A percentile compares a stretch with the other conserved stretches of the same genome.
These are phyloP conservation scores for Brachionichthys hirsutus DNA, from an alignment of 2,113 vertebrate species.

Conservation along the genomic window DNA sequence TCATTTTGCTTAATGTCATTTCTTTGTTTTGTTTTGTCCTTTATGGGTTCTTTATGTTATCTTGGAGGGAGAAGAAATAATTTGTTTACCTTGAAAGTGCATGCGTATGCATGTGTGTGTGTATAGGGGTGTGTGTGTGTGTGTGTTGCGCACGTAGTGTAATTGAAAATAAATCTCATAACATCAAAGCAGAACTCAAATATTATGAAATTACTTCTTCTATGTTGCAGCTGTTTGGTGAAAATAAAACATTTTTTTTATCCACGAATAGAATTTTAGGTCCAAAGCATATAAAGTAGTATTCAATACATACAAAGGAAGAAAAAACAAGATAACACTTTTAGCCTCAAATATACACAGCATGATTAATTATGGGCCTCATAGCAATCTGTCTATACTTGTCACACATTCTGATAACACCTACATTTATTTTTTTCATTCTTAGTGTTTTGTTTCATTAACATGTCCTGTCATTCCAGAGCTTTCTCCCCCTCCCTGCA, in stretches of 20 bases:
- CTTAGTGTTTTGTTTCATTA: no score
- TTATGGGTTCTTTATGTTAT: slow-evolving; percentile 26
- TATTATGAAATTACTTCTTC: slow-evolving; percentile 42
- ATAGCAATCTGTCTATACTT: background rate
- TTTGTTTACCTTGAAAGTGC: slow-evolving; percentile 11
- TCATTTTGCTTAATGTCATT: slow-evolving; percentile 29
- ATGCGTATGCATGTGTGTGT: slow-evolving; percentile 13
- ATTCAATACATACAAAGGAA: background rate
- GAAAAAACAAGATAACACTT: slow-evolving; percentile 9
- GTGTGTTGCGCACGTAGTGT: slow-evolving; percentile 5
- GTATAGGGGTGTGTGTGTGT: slow-evolving; percentile 24
- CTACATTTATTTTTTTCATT: no score
- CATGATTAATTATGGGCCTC: background rate
- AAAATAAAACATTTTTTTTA: slow-evolving; percentile 27
- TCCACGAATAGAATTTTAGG: slow-evolving; percentile 2
- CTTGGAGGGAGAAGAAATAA: slow-evolving; percentile 21
- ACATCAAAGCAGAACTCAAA: slow-evolving; percentile 28
- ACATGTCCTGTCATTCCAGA: no score
- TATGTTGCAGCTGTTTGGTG: slow-evolving; percentile 25
- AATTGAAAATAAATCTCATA: slow-evolving; percentile 33
- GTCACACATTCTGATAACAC: background rate
- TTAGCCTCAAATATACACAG: background rate
- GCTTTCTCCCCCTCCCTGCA: no score
- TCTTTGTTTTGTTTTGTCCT: slow-evolving; percentile 37
- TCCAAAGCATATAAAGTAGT: background rate